These are phyloP conservation scores for Drosophila cardini DNA, from an alignment of 1,140 invertebrate species.

Conservation along the genomic window DNA sequence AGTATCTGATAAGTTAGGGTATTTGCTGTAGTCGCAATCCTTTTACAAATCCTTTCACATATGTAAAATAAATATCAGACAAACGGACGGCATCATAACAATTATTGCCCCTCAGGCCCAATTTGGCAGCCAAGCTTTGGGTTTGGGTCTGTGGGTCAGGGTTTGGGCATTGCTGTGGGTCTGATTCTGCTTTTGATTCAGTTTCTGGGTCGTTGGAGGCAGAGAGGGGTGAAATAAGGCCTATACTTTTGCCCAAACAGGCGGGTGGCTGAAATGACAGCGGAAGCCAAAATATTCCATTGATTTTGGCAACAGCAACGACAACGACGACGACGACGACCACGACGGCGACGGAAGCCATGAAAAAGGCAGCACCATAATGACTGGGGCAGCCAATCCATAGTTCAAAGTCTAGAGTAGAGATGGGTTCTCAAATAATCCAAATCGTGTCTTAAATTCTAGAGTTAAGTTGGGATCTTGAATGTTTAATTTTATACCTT, in stretches of 20 bases:
- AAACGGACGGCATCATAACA: conserved; percentile 80
- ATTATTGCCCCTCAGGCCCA: conserved; percentile 72
- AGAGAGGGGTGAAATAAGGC: neutral
- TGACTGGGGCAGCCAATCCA: neutral
- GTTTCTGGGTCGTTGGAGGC: neutral
- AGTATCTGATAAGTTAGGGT: conserved; percentile 27
- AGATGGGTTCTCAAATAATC: no score
- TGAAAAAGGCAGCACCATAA: conserved; percentile 56
- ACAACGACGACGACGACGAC: conserved; percentile 19
- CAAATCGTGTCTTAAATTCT: no score
- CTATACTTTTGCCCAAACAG: conserved; percentile 1
- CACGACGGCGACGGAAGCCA: conserved; percentile 47
- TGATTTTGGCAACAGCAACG: conserved; percentile 73
- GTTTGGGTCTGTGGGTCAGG: neutral
- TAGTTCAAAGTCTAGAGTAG: neutral
- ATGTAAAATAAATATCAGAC: conserved; percentile 80
- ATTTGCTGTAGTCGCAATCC: conserved; percentile 21
- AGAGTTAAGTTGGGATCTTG: no score
- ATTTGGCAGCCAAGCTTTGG: conserved; percentile 48
- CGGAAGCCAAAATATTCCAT: conserved; percentile 74
- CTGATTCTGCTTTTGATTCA: neutral
- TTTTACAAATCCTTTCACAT: conserved; percentile 55
- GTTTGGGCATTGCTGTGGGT: no score
- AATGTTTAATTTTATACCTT: no score
- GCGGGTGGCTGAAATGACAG: conserved; percentile 55